These are phyloP conservation scores for Stigmatopora nigra DNA, from an alignment of 2,113 vertebrate genomes.

Conservation along the genomic window DNA sequence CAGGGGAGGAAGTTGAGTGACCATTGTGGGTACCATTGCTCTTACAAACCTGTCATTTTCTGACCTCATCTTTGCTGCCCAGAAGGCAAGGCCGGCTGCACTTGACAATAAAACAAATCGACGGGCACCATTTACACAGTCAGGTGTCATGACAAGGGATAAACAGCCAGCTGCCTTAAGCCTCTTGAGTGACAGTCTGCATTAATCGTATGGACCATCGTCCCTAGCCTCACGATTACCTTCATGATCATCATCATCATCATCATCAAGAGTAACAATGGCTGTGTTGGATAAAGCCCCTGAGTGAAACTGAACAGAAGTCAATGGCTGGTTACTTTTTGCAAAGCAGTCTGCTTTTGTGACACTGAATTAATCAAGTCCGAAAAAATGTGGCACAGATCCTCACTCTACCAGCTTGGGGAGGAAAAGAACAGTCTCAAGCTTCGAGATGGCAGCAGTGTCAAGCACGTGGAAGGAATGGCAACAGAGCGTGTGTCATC, in stretches of 20 bases:
- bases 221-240: conserved; percentile 35
- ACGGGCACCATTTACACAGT: conserved; percentile 65
- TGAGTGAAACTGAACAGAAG: conserved; percentile 49
- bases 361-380: conserved; percentile 55
- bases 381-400: conserved; percentile 6
- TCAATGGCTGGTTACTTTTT: conserved; percentile 56
- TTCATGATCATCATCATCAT: conserved; percentile 41
- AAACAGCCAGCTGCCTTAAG: conserved; percentile 47
- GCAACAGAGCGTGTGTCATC: conserved; percentile 55
- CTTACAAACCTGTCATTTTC: conserved; percentile 55
- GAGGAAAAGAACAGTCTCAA: conserved; percentile 33
- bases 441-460: conserved; percentile 31
- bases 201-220: conserved; percentile 47
- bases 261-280: conserved; percentile 43
- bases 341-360: conserved; percentile 42
- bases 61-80: conserved; percentile 62
- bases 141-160: conserved; percentile 67
- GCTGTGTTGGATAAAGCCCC: conserved; percentile 41
- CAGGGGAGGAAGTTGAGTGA: conserved; percentile 63
- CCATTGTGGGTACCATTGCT: conserved; percentile 59
- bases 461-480: conserved; percentile 48
- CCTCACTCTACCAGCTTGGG: neutral
- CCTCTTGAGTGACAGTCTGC: conserved; percentile 35
- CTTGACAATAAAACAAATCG: conserved; percentile 66
- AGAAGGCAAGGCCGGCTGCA: conserved; percentile 42